Base-by-base conservation (phyloP, 2,797 vertebrate genomes). In the Smutsia temminckii region DNA sequence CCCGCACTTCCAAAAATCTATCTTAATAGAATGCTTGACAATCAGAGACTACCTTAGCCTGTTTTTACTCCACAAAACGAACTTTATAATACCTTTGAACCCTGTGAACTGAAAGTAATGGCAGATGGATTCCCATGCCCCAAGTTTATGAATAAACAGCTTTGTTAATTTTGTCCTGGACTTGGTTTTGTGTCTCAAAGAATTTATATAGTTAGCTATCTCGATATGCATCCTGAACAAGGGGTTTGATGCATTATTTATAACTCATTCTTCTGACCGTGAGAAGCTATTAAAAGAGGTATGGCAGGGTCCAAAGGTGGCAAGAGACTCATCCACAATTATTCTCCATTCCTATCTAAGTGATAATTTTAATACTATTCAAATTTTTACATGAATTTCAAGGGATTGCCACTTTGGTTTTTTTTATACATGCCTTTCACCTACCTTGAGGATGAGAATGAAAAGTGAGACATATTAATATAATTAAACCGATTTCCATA, bases 401-500 rank as follows among this genome's bases (percentile, higher is more conserved):
- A 84, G 13, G 37, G 11, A 91, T 72, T 72, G 5, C 46, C 32
- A 46, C 3, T 46, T 17, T 57, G 16, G 42, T 75, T 85, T 53
- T 88, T 93, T 83, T 77, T 66, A 94, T 68, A 49, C 29, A 71
- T 34, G 17, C 32, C 55, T 94, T 95, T 94, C 25, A 13, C 49
- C 97, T 61, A 85, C 59, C 57, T 80, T 91, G 34, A 86, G 68
- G 11, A 59, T 66, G 20, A 97, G 23, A 74, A 84, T 91, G 53
- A 86, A 74, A 97, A 94, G 46, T 5, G 27, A 96, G 29, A 79
- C 4, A 34, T 57, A 84, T 0, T 83, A 91, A 93, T 96, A 95
- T 94, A 97, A 98, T 85, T 84, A 92, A 63, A 89, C 11, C 57
- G 21, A 75, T 97, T 97, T 96, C 83, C 83, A 94, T 88, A 97